A percentile compares a stretch with the other conserved stretches of the same genome.
Conservation (phyloP, 2,113 vertebrate species). For the Ictalurus furcatus region DNA sequence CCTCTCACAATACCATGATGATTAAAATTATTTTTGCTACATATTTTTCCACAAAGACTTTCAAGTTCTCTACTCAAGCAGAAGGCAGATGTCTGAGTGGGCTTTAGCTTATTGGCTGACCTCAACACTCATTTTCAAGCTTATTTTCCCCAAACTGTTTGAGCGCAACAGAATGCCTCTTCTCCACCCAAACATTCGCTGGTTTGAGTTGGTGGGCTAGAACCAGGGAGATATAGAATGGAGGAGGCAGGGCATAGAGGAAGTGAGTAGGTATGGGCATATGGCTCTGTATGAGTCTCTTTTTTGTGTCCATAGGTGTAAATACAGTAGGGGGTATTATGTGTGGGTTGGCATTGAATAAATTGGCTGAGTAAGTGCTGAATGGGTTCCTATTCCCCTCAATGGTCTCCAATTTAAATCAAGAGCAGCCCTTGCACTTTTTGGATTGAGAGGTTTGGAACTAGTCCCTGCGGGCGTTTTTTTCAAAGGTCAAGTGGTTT, state of each 20-base stretch:
- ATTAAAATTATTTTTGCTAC: not conserved
- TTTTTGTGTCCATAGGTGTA: conserved; percentile 20
- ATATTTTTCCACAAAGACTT: not conserved
- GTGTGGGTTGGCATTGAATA: conserved; percentile 28
- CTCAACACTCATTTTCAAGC: conserved; percentile 34
- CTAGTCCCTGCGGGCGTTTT: not conserved
- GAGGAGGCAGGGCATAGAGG: not conserved
- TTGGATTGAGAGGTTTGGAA: not conserved
- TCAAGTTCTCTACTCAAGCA: not conserved
- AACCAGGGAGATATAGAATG: conserved; percentile 12
- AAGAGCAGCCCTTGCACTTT: not conserved
- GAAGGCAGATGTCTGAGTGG: conserved; percentile 19
- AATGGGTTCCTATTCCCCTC: conserved; percentile 30
- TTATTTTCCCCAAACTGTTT: conserved; percentile 37
- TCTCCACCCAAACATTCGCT: conserved; percentile 23
- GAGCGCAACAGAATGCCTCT: conserved; percentile 15
- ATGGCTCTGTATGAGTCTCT: conserved; percentile 19
- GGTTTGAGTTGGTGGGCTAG: conserved; percentile 26
- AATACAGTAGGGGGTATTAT: conserved; percentile 18
- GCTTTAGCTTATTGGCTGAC: conserved; percentile 27
- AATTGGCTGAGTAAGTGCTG: conserved; percentile 27
- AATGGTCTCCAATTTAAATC: conserved; percentile 15
- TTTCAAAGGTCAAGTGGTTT: not conserved
- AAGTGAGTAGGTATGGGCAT: conserved; percentile 15
- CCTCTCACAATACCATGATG: not conserved